These are phyloP conservation scores for Piprites chloris DNA, from an alignment of 2,113 vertebrate species.

Conservation along the genomic window DNA sequence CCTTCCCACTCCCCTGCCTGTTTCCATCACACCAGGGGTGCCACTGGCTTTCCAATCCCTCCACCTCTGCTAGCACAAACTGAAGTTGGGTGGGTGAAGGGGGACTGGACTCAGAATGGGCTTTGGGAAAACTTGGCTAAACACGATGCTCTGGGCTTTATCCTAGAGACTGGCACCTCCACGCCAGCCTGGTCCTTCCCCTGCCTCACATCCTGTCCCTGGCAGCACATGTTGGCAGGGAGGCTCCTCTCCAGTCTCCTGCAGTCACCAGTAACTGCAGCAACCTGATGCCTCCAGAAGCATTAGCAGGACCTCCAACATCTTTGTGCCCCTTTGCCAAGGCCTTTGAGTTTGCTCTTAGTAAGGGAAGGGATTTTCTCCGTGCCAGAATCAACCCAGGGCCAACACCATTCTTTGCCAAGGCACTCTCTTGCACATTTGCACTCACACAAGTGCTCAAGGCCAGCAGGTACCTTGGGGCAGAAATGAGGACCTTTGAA, in stretches of 20 bases:
- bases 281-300: neutral
- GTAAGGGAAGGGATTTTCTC: neutral
- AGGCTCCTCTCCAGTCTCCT: neutral
- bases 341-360: neutral
- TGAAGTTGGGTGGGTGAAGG: neutral
- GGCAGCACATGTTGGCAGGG: accelerated
- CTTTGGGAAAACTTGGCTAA: neutral
- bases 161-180: neutral
- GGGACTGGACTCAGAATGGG: accelerated
- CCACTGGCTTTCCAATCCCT: neutral
- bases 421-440: accelerated
- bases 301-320: neutral
- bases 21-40: neutral
- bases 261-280: neutral
- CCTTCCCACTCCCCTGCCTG: accelerated
- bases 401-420: neutral
- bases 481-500: neutral
- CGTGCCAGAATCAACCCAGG: accelerated
- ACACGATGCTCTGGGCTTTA: neutral
- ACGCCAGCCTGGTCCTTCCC: neutral
- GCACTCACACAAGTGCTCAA: neutral
- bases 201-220: neutral
- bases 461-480: accelerated
- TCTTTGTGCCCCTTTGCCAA: neutral
- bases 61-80: neutral